A percentile compares a stretch with the other conserved stretches of the same genome.
phyloP scores from a whole-genome alignment of 2,113 vertebrate genomes.

The Tupaia tana region DNA sequence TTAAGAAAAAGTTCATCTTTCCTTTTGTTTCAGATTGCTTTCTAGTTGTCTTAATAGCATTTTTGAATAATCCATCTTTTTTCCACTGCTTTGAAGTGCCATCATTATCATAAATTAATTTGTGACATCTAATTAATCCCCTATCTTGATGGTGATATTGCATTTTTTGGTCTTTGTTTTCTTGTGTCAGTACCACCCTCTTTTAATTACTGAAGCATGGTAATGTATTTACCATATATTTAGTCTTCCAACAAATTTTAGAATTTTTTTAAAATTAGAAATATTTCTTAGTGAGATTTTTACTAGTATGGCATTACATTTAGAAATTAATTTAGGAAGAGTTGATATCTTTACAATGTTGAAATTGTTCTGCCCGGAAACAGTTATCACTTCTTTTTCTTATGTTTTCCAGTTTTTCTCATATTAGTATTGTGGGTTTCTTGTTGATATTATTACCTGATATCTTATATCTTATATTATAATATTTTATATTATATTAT shows the following conservation, averaged over 20 bases:
- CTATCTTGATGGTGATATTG: background rate
- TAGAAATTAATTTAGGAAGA: conserved; percentile 4
- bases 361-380: background rate
- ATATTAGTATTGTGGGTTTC: background rate
- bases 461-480: background rate
- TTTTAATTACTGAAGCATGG: background rate
- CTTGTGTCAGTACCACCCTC: background rate
- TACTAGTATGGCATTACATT: background rate
- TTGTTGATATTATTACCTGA: background rate
- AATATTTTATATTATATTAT: too few relatives aligned
- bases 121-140: background rate
- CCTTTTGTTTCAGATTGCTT: background rate
- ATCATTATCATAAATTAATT: background rate
- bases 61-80: conserved; percentile 48
- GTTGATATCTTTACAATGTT: background rate
- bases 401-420: conserved; percentile 19
- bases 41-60: background rate
- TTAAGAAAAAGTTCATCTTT: background rate
- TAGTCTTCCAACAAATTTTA: background rate
- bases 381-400: background rate
- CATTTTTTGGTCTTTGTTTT: background rate
- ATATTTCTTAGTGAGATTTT: background rate
- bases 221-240: background rate
- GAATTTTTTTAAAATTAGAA: background rate
- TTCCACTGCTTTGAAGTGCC: background rate